These are phyloP conservation scores for Buceros bicornis DNA, from an alignment of 2,797 vertebrate species.

Conservation along the genomic window DNA sequence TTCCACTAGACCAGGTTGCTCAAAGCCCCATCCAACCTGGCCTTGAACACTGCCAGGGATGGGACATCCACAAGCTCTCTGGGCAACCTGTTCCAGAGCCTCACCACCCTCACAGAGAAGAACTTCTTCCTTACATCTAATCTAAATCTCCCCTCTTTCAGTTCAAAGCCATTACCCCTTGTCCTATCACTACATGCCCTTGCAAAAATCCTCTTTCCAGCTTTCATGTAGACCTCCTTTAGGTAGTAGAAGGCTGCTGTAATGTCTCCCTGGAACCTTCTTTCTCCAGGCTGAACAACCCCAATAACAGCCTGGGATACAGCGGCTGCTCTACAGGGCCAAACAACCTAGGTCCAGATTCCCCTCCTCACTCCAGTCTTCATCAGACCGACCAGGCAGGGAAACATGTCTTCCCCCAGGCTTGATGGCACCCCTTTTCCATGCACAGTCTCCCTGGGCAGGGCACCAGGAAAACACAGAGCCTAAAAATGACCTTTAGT, in stretches of 20 bases:
- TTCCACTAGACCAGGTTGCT: neutral
- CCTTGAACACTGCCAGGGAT: neutral
- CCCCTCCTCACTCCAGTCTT: neutral
- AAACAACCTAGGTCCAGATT: neutral
- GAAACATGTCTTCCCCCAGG: neutral
- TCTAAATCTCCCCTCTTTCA: no score
- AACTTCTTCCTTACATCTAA: neutral
- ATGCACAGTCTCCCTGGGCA: neutral
- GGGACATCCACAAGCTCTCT: neutral
- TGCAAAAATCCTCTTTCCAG: neutral
- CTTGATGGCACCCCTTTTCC: neutral
- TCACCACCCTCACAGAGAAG: neutral
- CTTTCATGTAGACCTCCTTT: neutral
- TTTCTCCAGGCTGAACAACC: neutral
- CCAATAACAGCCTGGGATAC: neutral
- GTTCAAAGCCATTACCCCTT: no score
- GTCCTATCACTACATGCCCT: no score
- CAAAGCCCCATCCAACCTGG: neutral
- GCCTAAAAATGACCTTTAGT: neutral
- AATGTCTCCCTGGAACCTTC: neutral
- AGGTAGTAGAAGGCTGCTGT: neutral
- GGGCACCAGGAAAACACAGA: neutral
- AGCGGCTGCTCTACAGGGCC: neutral
- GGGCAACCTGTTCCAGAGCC: rapidly evolving
- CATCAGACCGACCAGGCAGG: neutral